Evolutionary conservation across 2,888 invertebrate genomes (phyloP), one percentile per base, ranked within the genome.

Genomic region (Saturnia japonica): DNA sequence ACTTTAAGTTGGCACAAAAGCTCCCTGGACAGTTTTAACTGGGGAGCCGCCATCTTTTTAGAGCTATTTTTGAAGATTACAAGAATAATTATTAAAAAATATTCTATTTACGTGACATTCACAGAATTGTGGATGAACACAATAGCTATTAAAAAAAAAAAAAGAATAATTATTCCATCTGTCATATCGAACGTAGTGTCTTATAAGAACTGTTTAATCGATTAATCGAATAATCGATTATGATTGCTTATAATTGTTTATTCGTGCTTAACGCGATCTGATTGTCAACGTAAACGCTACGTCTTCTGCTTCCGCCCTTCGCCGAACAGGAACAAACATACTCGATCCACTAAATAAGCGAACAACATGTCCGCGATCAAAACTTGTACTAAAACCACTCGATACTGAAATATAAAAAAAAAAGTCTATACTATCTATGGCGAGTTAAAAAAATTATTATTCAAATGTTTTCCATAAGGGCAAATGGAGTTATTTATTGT

Each of bases 241-340:
- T 25, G 25, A 40, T 40, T 2, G n/a, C 40, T 64, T n/a, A 64
- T 64, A 64, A 40, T 64, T n/a, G 64, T 19, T 64, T 19, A 40
- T 40, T n/a, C 16, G 25, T 4, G 14, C 12, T 12, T 28, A 11
- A 60, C 14, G 28, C 28, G 12, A n/a, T 28, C 25, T 3, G 57
- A 60, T 73, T 73, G 72, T 72, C 71, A 74, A 70, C 64, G 66
- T 72, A 25, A 11, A 78, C 19, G 77, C 74, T 74, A 79, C 77
- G 69, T 47, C 40, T 43, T 67, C 6, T 86, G 87, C 72, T 93
- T 89, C 85, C 95, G 95, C 64, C 97, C 97, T 90, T 97, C 98
- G 40, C 98, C 98, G 86, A 98, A 98, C 68, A 98, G 92, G 95
- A 96, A 97, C 82, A 98, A 95, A 89, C 98, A 98, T 54, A 95